Base-by-base conservation (phyloP, 2,888 invertebrate genomes). In the Lepidocyrtinus sp. region DNA sequence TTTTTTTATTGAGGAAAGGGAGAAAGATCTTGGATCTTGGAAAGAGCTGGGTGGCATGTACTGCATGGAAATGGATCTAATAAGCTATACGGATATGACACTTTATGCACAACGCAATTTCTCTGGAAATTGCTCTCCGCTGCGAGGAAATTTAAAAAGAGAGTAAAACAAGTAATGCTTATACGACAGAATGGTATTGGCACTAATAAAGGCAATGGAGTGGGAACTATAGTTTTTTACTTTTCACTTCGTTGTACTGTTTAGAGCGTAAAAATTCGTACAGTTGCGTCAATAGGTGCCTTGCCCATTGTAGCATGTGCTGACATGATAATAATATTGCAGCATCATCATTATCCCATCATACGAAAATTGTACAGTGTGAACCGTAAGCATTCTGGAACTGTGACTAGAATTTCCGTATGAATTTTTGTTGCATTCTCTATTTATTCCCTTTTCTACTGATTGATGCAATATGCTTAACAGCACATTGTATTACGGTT, bases 301-400 rank as follows among this genome's bases (percentile, higher is more conserved):
- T 9, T 36, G 36, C 12, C 36, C 36, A 36, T n/a, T 36, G 36
- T 36, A 36, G 36, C 36, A 70, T 65, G 36, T 65, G 71, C 77
- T 77, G 65, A 65, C 77, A 77, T 45, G 65, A 65, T 77, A 71
- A 77, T 71, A 71, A 71, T 65, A 71, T 71, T 77, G 77, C 76
- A 63, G 76, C 77, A 77, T 71, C 71, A 77, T 71, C 77, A 77
- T 77, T 77, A 65, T 77, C 71, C 36, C 71, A 71, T 77, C 65
- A 77, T 19, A 46, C 36, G 36, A 36, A 71, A 75, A 75, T 70
- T 76, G 75, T n/a, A n/a, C 70, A 76, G 69, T 25, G 65, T 21
- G 1, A 22, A 71, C 12, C 55, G 27, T 19, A 69, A 46, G 25
- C 22, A 25, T 25, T 50, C 2, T 50, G 55, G 50, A 24, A n/a